These are phyloP conservation scores for Archocentrus centrarchus DNA, from an alignment of 2,113 vertebrate species.

Conservation along the genomic window DNA sequence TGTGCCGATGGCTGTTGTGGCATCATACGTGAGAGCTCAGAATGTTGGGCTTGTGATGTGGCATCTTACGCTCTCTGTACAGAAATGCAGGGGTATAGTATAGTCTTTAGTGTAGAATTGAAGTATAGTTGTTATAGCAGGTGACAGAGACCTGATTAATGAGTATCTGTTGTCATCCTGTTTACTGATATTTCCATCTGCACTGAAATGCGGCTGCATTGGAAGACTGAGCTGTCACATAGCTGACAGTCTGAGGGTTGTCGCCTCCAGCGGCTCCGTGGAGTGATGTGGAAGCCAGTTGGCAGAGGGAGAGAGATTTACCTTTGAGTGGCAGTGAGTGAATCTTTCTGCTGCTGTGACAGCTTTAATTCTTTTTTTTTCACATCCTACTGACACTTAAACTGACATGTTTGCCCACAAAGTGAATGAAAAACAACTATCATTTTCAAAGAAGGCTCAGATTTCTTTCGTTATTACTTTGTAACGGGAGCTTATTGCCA, in stretches of 20 bases:
- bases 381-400: neutral
- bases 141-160: conserved; percentile 19
- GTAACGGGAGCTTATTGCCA: neutral
- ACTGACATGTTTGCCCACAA: neutral
- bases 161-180: conserved; percentile 18
- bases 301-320: conserved; percentile 19
- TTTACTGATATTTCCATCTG: conserved; percentile 17
- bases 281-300: conserved; percentile 18
- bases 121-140: neutral
- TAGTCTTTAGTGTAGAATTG: neutral
- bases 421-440: neutral
- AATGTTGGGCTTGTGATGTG: accelerated
- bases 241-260: conserved; percentile 50
- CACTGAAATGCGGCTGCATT: conserved; percentile 9
- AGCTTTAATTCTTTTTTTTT: conserved; percentile 5
- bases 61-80: neutral
- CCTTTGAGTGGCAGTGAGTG: conserved; percentile 21
- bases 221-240: conserved; percentile 32
- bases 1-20: neutral
- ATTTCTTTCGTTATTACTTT: neutral
- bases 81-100: neutral
- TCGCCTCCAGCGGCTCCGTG: conserved; percentile 34
- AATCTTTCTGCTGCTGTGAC: conserved; percentile 11
- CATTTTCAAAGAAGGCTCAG: neutral
- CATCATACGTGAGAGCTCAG: neutral